These are phyloP conservation scores for Siderastrea radians DNA, from an alignment of 92 coral and sea anemone genomes.

Conservation along the genomic window DNA sequence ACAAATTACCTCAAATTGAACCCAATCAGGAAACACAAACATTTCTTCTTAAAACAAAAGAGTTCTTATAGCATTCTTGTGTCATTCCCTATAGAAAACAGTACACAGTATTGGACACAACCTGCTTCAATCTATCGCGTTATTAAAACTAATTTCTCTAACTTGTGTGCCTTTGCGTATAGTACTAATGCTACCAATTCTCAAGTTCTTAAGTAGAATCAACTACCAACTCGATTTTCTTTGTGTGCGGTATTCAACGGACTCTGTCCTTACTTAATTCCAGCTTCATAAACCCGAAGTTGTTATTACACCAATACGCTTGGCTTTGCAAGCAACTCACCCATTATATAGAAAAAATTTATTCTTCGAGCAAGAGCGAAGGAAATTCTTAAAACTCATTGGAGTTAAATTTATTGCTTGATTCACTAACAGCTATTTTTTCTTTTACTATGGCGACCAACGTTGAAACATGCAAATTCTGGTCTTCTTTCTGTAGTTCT, in stretches of 20 bases:
- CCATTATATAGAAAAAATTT: slow-evolving; percentile 8
- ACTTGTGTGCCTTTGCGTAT: slow-evolving; percentile 8
- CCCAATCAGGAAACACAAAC: neutral
- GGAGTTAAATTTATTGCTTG: slow-evolving; percentile 25
- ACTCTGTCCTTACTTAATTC: slow-evolving; percentile 56
- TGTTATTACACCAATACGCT: slow-evolving; percentile 42
- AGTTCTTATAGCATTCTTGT: neutral
- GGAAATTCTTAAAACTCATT: slow-evolving; percentile 35
- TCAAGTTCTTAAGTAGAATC: slow-evolving; percentile 22
- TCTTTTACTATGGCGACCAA: neutral
- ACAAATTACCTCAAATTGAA: neutral
- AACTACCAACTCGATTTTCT: slow-evolving; percentile 25
- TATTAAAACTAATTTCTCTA: neutral
- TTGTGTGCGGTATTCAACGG: slow-evolving; percentile 28
- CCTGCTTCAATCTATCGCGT: slow-evolving; percentile 6
- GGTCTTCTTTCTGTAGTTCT: neutral
- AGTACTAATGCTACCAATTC: slow-evolving; percentile 21
- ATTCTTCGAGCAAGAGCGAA: slow-evolving; percentile 19
- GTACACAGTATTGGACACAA: slow-evolving; percentile 8
- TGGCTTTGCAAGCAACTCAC: slow-evolving; percentile 58
- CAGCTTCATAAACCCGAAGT: slow-evolving; percentile 56
- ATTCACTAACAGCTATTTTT: neutral
- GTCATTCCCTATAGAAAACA: neutral
- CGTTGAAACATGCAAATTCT: slow-evolving; percentile 35
- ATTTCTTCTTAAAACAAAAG: slow-evolving; percentile 19